Conservation (phyloP, 1,140 invertebrate genomes). For the Streblospio benedicti region DNA sequence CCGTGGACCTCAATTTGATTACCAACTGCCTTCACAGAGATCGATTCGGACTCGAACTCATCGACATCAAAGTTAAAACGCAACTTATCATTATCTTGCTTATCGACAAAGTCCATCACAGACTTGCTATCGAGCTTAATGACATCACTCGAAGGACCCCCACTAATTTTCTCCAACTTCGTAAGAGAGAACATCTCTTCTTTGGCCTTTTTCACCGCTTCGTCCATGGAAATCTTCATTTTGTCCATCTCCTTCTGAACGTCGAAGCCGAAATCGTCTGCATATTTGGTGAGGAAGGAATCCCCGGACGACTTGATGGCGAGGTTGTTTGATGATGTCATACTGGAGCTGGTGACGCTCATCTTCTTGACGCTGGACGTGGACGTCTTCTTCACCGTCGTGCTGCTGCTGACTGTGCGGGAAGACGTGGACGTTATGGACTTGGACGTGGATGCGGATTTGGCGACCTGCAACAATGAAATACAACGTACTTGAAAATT, state of each 20-base stretch:
- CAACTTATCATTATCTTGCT: slow-evolving; percentile 4
- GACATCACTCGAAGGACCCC: background rate
- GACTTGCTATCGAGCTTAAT: slow-evolving; percentile 10
- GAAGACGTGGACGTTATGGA: background rate
- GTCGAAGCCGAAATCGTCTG: slow-evolving; percentile 1
- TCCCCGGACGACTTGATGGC: background rate
- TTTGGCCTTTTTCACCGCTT: background rate
- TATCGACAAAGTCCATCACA: slow-evolving; percentile 3
- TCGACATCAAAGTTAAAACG: slow-evolving; percentile 14
- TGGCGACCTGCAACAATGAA: no score
- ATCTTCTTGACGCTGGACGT: background rate
- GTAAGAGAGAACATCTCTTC: slow-evolving; percentile 5
- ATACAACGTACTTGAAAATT: no score
- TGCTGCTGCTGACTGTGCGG: background rate
- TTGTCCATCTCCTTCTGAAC: slow-evolving; percentile 8
- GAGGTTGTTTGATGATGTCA: background rate
- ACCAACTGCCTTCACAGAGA: slow-evolving; percentile 13
- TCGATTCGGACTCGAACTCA: slow-evolving; percentile 16
- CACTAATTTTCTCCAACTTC: background rate
- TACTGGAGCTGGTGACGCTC: background rate
- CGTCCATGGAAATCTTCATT: slow-evolving; percentile 1
- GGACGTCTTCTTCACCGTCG: slow-evolving; percentile 3
- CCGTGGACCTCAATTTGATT: slow-evolving; percentile 19
- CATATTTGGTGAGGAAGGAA: slow-evolving; percentile 1
- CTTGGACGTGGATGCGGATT: background rate